These are phyloP conservation scores for Acrocyrtus sp. DNA, from an alignment of 2,888 invertebrate genomes.

Conservation along the genomic window DNA sequence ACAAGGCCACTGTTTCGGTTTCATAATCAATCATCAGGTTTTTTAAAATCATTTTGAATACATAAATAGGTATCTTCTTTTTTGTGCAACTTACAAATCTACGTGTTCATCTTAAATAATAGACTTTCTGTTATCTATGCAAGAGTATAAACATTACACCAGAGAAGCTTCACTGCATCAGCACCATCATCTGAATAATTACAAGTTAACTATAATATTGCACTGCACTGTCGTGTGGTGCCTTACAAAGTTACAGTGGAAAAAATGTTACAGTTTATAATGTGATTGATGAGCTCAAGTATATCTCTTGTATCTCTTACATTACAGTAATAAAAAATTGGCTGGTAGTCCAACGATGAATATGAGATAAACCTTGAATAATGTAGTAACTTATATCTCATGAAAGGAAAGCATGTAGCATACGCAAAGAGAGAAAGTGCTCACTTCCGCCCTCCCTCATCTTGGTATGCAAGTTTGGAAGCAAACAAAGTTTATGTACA, in stretches of 20 bases:
- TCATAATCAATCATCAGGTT: constrained; percentile 48
- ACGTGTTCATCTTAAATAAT: neutral
- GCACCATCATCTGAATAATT: too few relatives aligned
- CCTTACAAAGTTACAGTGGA: constrained; percentile 3
- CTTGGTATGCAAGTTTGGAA: too few relatives aligned
- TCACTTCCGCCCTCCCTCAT: too few relatives aligned
- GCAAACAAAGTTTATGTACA: too few relatives aligned
- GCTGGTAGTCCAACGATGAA: neutral
- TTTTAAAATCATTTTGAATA: constrained; percentile 20
- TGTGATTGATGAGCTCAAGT: neutral
- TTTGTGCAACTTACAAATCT: neutral
- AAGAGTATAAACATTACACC: neutral
- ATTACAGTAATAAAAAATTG: neutral
- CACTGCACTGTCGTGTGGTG: constrained; percentile 5
- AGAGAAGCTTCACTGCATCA: too few relatives aligned
- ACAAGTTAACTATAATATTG: neutral
- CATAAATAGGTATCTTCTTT: constrained; percentile 34
- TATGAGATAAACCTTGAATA: neutral
- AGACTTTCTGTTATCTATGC: neutral
- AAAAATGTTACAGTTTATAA: neutral
- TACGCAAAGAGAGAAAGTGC: too few relatives aligned
- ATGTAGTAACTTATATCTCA: too few relatives aligned
- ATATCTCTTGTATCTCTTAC: neutral
- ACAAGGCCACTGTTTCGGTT: constrained; percentile 53
- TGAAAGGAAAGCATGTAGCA: neutral